Evolutionary conservation across 1,140 invertebrate genomes (phyloP).

Genomic region (Leucophenga varia): DNA sequence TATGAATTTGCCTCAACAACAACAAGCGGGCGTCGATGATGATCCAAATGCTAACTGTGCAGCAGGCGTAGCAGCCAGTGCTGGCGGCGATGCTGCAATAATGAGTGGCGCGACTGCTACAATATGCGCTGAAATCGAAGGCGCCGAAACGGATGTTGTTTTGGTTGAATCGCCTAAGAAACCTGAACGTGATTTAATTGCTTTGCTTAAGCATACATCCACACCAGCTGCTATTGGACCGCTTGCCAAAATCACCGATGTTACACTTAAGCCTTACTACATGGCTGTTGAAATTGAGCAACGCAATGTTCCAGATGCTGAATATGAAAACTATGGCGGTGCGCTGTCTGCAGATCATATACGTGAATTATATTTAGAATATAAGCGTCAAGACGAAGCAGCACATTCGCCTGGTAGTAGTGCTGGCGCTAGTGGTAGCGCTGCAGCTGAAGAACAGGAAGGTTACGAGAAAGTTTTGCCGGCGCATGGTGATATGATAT

Average conservation of each 20-base stretch:
- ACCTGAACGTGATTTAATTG: conserved; percentile 65
- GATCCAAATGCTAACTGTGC: conserved; percentile 62
- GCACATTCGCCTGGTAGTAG: conserved; percentile 27
- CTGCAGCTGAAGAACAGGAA: conserved; percentile 57
- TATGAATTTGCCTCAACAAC: conserved; percentile 41
- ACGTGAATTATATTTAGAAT: conserved; percentile 65
- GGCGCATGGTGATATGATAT: conserved; percentile 77
- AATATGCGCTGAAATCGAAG: conserved; percentile 71
- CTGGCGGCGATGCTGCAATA: conserved; percentile 65
- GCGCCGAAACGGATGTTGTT: conserved; percentile 67
- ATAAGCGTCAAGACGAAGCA: conserved; percentile 63
- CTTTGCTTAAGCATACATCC: conserved; percentile 60
- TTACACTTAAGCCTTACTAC: conserved; percentile 58
- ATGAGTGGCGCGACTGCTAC: conserved; percentile 60
- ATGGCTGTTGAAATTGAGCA: conserved; percentile 65
- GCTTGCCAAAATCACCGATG: conserved; percentile 41
- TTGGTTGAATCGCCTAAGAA: conserved; percentile 68
- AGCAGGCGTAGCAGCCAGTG: conserved; percentile 30
- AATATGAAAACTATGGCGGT: conserved; percentile 42
- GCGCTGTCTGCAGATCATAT: conserved; percentile 61
- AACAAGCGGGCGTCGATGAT: conserved; percentile 36
- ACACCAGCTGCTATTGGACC: conserved; percentile 32
- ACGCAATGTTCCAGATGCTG: conserved; percentile 23
- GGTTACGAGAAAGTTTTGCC: conserved; percentile 77
- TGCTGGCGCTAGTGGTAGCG: conserved; percentile 38